Percentiles rank a stretch among this genome's conserved stretches.
phyloP scores from a whole-genome alignment of 2,888 invertebrate genomes.

The Branchellion lobata region DNA sequence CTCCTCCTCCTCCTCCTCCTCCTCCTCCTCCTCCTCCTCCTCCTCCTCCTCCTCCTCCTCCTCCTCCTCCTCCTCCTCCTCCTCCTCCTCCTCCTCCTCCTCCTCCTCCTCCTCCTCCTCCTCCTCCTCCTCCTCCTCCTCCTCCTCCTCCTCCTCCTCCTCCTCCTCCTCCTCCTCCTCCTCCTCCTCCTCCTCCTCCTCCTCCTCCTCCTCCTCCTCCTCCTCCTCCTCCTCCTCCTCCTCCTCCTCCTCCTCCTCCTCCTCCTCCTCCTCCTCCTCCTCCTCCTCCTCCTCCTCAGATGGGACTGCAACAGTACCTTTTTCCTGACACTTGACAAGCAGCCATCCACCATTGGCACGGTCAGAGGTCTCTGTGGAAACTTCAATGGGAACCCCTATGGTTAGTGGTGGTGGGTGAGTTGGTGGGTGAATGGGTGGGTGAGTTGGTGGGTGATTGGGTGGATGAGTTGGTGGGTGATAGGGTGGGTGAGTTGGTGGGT shows the following conservation, averaged over 20 bases:
- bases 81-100: not conserved
- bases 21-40: not conserved
- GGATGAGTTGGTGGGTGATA: too few species aligned
- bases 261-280: not conserved
- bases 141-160: not conserved
- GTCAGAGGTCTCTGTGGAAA: conserved; percentile 27
- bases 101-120: not conserved
- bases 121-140: not conserved
- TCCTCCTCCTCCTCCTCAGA: not conserved
- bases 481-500: too few species aligned
- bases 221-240: conserved; percentile 3
- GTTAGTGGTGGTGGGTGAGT: not conserved
- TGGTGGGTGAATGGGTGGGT: too few species aligned
- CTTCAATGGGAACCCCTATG: conserved; percentile 31
- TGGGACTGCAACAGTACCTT: conserved; percentile 37
- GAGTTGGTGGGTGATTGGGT: too few species aligned
- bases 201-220: not conserved
- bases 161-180: not conserved
- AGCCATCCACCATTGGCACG: too few species aligned
- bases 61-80: not conserved
- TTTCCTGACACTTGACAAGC: conserved; percentile 27
- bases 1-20: not conserved
- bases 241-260: not conserved
- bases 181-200: not conserved
- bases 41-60: not conserved